These are phyloP conservation scores for Ceratothoa steindachneri DNA, from an alignment of 2,888 invertebrate genomes.

Conservation along the genomic window DNA sequence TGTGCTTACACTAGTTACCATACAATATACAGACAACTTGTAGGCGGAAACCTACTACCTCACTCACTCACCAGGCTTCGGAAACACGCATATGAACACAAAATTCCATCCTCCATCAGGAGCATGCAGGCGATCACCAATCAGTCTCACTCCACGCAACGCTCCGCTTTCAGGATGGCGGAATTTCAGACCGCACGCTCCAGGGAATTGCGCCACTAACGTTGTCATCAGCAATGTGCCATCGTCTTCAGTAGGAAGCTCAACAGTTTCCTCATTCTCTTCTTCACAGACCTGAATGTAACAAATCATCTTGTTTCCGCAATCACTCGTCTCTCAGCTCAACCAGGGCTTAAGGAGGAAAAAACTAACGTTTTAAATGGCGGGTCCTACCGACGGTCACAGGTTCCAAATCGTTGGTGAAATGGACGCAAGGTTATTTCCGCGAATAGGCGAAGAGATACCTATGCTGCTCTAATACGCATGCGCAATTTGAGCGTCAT, in stretches of 20 bases:
- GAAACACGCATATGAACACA: conserved; percentile 65
- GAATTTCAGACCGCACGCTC: conserved; percentile 94
- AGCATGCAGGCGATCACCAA: conserved; percentile 85
- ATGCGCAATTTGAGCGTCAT: too few relatives aligned
- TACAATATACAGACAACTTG: too few relatives aligned
- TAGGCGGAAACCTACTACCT: too few relatives aligned
- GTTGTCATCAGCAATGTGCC: conserved; percentile 87
- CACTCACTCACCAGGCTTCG: conserved; percentile 51
- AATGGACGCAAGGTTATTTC: too few relatives aligned
- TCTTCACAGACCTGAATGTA: conserved; percentile 62
- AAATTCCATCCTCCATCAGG: conserved; percentile 75
- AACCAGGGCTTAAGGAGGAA: too few relatives aligned
- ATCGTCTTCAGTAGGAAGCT: conserved; percentile 93
- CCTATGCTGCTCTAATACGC: too few relatives aligned
- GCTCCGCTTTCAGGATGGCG: conserved; percentile 85
- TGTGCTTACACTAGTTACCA: too few relatives aligned
- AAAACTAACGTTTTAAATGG: too few relatives aligned
- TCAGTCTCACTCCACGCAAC: conserved; percentile 81
- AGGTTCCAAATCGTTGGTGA: too few relatives aligned
- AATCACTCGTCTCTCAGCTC: conserved; percentile 13
- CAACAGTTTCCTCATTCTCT: conserved; percentile 92
- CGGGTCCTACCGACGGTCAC: too few relatives aligned
- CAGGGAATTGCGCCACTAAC: conserved; percentile 94
- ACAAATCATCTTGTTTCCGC: conserved; percentile 2
- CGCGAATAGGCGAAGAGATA: too few relatives aligned